These are phyloP conservation scores for Microcebus lehilahytsara DNA, from an alignment of 2,113 vertebrate genomes.

Conservation along the genomic window DNA sequence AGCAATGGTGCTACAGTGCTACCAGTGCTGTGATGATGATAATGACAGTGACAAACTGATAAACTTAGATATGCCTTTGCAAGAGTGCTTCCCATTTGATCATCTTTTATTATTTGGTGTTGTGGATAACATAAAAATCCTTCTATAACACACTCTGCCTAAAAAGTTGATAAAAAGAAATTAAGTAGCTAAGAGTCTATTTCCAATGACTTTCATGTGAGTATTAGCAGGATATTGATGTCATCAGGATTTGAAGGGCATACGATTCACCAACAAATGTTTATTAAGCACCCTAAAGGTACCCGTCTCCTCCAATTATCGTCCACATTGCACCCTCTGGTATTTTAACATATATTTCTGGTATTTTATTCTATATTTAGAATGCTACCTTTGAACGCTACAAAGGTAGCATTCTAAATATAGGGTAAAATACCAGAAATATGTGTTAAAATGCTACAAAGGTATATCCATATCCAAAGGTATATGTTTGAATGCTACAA, in stretches of 20 bases:
- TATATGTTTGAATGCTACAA: too few species aligned
- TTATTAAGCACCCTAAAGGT: neutral
- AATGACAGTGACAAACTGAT: neutral
- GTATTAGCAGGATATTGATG: neutral
- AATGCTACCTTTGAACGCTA: too few species aligned
- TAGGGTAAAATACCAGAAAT: too few species aligned
- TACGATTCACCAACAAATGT: neutral
- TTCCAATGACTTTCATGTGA: neutral
- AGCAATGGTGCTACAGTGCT: too few species aligned
- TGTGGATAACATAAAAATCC: neutral
- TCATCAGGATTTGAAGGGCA: neutral
- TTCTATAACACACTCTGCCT: neutral
- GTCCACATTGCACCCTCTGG: neutral
- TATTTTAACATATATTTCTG: too few species aligned
- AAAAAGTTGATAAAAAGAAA: neutral
- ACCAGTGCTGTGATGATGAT: neutral
- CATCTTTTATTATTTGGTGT: neutral
- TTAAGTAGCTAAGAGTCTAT: neutral
- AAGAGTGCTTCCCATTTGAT: neutral
- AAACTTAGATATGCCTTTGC: neutral
- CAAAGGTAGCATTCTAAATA: too few species aligned
- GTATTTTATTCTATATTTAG: too few species aligned
- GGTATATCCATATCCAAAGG: too few species aligned
- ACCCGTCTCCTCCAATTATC: neutral
- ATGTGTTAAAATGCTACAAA: too few species aligned